phyloP scores from a whole-genome alignment of 2,113 vertebrate genomes.

The Melanostigma gelatinosum region DNA sequence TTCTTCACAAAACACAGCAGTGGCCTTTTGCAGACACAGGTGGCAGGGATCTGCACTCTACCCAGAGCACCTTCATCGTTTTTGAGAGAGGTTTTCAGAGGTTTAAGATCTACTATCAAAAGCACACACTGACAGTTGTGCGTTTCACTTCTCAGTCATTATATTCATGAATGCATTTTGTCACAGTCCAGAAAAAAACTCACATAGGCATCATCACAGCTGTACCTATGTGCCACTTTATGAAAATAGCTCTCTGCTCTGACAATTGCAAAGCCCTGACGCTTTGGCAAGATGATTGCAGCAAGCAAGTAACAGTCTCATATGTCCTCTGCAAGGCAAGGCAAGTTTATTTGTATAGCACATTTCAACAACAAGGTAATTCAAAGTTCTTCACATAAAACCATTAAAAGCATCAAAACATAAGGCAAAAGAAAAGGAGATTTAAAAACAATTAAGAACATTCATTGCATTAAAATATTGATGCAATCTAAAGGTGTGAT shows the following conservation, averaged over 20 bases:
- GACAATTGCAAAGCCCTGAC: constrained; percentile 36
- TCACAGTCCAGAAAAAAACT: not conserved
- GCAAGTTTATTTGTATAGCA: too few relatives aligned
- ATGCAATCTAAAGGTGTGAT: constrained; percentile 66
- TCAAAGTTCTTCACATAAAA: too few relatives aligned
- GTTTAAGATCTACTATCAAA: not conserved
- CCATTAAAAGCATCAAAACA: too few relatives aligned
- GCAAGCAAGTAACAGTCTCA: constrained; percentile 55
- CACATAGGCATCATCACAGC: constrained; percentile 13
- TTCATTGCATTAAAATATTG: too few relatives aligned
- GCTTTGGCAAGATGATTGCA: constrained; percentile 51
- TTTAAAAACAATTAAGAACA: too few relatives aligned
- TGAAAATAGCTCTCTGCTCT: constrained; percentile 39
- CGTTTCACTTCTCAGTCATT: not conserved
- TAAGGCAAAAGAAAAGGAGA: too few relatives aligned
- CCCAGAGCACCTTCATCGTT: too few relatives aligned
- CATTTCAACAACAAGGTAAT: too few relatives aligned
- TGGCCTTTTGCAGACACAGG: too few relatives aligned
- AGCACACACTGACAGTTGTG: not conserved
- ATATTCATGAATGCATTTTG: not conserved
- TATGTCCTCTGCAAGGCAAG: constrained; percentile 53
- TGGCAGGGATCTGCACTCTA: too few relatives aligned
- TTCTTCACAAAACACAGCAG: too few relatives aligned
- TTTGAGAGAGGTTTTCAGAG: not conserved
- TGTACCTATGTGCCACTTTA: constrained; percentile 45